Percentiles rank a stretch among this genome's conserved stretches.
Conservation (phyloP, 2,888 invertebrate genomes). For the Drosophila basisetae region DNA sequence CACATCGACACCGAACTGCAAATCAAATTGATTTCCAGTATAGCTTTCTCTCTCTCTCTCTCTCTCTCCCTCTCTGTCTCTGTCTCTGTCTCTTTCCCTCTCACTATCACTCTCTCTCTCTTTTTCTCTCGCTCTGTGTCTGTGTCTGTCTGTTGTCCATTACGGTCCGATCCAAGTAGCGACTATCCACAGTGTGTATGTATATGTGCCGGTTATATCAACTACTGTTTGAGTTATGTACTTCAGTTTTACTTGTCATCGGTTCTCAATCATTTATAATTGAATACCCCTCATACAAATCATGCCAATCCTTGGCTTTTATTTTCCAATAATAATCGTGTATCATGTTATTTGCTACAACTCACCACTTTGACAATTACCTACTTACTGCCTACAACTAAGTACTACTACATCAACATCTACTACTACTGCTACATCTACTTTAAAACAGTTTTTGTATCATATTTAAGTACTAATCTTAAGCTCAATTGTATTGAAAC, state of each 20-base stretch:
- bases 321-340: slow-evolving; percentile 40
- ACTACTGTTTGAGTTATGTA: slow-evolving; percentile 48
- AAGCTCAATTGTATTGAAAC: slow-evolving; percentile 39
- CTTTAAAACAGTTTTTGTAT: slow-evolving; percentile 40
- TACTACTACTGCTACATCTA: slow-evolving; percentile 54
- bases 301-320: slow-evolving; percentile 44
- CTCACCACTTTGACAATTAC: slow-evolving; percentile 65
- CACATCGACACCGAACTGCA: slow-evolving; percentile 15
- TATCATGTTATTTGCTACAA: slow-evolving; percentile 72
- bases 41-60: slow-evolving; percentile 7
- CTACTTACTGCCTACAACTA: slow-evolving; percentile 46
- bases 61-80: slow-evolving; percentile 25
- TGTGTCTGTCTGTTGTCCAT: slow-evolving; percentile 44
- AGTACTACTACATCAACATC: slow-evolving; percentile 40
- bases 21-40: slow-evolving; percentile 16
- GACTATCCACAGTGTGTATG: slow-evolving; percentile 42
- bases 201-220: slow-evolving; percentile 51
- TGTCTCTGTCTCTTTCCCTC: slow-evolving; percentile 24
- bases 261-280: slow-evolving; percentile 39
- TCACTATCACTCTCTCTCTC: background rate
- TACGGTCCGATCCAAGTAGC: slow-evolving; percentile 2
- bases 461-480: slow-evolving; percentile 69
- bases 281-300: slow-evolving; percentile 48
- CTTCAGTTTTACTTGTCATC: slow-evolving; percentile 31
- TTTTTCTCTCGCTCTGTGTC: slow-evolving; percentile 21